Percentiles rank a stretch among this genome's conserved stretches.
These are phyloP conservation scores for Pocillopora meandrina DNA, from an alignment of 92 coral and sea anemone genomes.

Conservation along the genomic window DNA sequence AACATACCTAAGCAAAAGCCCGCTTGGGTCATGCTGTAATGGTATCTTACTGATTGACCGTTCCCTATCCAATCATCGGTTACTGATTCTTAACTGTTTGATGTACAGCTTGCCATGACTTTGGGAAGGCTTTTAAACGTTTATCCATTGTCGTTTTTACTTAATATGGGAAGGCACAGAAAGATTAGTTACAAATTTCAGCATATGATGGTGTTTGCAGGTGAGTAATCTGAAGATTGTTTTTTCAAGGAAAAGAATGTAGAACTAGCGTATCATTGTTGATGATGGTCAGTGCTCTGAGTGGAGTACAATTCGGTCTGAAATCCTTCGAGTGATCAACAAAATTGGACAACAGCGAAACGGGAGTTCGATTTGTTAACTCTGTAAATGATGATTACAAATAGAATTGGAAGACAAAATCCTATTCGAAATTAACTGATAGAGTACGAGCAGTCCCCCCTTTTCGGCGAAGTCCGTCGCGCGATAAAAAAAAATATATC, in stretches of 20 bases:
- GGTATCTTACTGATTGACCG: background rate
- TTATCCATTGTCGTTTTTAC: conserved; percentile 91
- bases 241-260: background rate
- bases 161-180: conserved; percentile 83
- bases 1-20: no score
- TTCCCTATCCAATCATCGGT: background rate
- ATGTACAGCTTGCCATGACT: conserved; percentile 81
- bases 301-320: no score
- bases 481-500: no score
- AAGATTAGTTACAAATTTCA: conserved; percentile 85
- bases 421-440: no score
- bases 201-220: conserved; percentile 98
- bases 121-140: conserved; percentile 87
- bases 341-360: no score
- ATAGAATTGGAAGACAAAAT: no score
- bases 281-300: background rate
- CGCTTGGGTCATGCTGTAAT: no score
- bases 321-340: no score
- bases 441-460: no score
- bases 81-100: conserved; percentile 24
- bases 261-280: background rate
- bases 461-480: no score
- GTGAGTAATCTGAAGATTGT: conserved; percentile 30
- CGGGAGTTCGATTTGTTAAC: no score
- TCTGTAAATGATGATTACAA: no score